phyloP scores from a whole-genome alignment of 2,113 vertebrate genomes.

The Rissa tridactyla region DNA sequence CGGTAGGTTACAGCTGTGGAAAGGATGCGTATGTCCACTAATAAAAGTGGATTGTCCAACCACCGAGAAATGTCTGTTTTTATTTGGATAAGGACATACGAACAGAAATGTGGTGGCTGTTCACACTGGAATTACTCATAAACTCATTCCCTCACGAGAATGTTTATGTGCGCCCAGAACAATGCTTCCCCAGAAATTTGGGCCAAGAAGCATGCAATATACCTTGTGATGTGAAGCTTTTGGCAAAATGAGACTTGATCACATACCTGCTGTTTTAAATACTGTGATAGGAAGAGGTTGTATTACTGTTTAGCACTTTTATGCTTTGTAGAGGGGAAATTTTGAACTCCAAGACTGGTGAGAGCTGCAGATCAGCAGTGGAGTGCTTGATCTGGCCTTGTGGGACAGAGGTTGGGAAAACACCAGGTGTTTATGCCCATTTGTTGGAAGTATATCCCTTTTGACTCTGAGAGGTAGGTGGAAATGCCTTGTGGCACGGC shows the following conservation, averaged over 20 bases:
- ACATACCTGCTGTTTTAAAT: neutral
- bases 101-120: neutral
- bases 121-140: neutral
- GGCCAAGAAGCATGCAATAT: neutral
- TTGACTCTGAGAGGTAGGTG: neutral
- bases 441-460: neutral
- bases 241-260: neutral
- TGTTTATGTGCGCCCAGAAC: neutral
- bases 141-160: neutral
- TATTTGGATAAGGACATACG: neutral
- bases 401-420: neutral
- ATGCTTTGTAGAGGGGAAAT: neutral
- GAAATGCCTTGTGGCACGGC: neutral
- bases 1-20: neutral
- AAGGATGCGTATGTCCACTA: neutral
- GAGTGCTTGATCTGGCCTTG: neutral
- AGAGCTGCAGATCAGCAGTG: neutral
- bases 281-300: neutral
- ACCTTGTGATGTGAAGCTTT: neutral
- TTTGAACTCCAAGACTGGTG: neutral
- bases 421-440: neutral
- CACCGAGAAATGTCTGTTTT: neutral
- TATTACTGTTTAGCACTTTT: neutral
- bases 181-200: neutral
- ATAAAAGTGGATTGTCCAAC: neutral